Evolutionary conservation across 2,888 invertebrate species (phyloP), one percentile per base, ranked within the genome.

Genomic region (Chrysolina oricalcia): DNA sequence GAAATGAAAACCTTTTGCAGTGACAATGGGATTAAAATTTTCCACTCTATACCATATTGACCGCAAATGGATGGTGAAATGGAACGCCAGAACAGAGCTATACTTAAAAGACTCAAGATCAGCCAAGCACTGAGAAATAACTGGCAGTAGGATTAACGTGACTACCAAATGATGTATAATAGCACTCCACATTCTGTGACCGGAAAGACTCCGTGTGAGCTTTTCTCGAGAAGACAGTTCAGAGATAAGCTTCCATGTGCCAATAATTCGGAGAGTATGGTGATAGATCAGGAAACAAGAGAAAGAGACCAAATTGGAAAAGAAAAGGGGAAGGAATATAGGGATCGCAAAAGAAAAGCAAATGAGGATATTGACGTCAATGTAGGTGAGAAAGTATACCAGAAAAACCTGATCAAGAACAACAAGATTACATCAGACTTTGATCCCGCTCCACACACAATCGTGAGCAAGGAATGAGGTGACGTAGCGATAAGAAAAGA

Each of bases 131-230:
- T 83, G 41, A 71, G 77, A 69, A 50, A 65, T 10, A 73, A 83
- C 23, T 80, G 82, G 80, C 77, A 79, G 48, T 82, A 84, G 43
- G 62, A 66, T 11, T 43, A 86, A 21, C 83, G 75, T 15, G 70
- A 80, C 70, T 81, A 77, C 67, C 19, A 80, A 21, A 72, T 77
- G 21, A 82, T 81, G 81, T 81, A 81, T 59, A 79, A 78, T 35
- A 70, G 75, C 27, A 82, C 85, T 27, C 83, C 83, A 15, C 84
- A 85, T 70, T 75, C 83, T 1, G 35, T 41, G 11, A 78, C 78
- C 9, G 73, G 77, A 13, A 73, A 70, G 46, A 73, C 65, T 21
- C n/a, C n/a, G n/a, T n/a, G n/a, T n/a, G n/a, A n/a, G n/a, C n/a
- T n/a, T n/a, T n/a, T n/a, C n/a, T n/a, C 78, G 76, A 67, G 63